Conservation (phyloP, 2,113 vertebrate species). For the Mirza zaza region DNA sequence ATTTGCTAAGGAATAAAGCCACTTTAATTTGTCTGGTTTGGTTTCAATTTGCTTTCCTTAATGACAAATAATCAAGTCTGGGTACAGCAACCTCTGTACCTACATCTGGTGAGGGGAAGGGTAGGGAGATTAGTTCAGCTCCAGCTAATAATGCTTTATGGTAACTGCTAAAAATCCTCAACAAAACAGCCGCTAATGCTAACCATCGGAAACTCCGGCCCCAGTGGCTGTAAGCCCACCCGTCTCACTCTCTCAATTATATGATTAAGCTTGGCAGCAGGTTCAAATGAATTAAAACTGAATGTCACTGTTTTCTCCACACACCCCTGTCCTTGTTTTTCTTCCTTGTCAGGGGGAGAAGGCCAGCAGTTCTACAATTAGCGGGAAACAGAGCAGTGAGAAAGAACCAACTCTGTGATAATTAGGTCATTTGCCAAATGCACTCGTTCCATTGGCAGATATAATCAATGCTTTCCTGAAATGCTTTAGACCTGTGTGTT, state of each 20-base stretch:
- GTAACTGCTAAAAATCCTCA: conserved; percentile 64
- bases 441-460: conserved; percentile 82
- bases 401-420: conserved; percentile 83
- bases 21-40: conserved; percentile 61
- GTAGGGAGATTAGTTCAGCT: conserved; percentile 64
- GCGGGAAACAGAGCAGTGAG: conserved; percentile 82
- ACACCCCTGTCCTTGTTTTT: conserved; percentile 84
- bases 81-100: conserved; percentile 36
- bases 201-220: conserved; percentile 58
- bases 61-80: conserved; percentile 70
- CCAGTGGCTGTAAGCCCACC: conserved; percentile 72
- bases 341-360: conserved; percentile 82
- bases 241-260: conserved; percentile 74
- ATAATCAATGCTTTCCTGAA: conserved; percentile 87
- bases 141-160: conserved; percentile 67
- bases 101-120: conserved; percentile 55
- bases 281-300: conserved; percentile 85
- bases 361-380: conserved; percentile 85
- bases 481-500: conserved; percentile 80
- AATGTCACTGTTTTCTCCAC: conserved; percentile 85
- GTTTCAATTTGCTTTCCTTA: conserved; percentile 69
- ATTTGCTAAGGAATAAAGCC: conserved; percentile 64
- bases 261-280: conserved; percentile 84
- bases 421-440: conserved; percentile 86
- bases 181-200: conserved; percentile 62